phyloP scores from a whole-genome alignment of 1,140 invertebrate genomes.

The Zaprionus tsacasi region DNA sequence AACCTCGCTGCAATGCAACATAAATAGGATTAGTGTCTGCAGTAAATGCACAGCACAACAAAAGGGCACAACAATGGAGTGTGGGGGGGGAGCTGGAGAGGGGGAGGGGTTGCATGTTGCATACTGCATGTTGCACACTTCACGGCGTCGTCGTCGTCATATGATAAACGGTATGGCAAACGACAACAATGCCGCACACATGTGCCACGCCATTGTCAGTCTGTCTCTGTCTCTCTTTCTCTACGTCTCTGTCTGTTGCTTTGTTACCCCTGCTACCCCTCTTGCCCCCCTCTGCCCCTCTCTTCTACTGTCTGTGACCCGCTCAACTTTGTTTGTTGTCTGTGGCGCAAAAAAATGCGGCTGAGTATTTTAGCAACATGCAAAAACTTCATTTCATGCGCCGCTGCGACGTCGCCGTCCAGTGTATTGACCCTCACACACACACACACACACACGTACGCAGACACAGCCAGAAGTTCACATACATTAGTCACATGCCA shows the following conservation, averaged over 20 bases:
- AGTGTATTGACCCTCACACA: constrained; percentile 71
- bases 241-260: not conserved
- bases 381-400: constrained; percentile 75
- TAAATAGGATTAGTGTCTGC: constrained; percentile 83
- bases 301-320: constrained; percentile 41
- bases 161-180: constrained; percentile 69
- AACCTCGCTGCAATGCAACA: constrained; percentile 82
- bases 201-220: constrained; percentile 34
- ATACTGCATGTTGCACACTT: constrained; percentile 78
- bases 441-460: constrained; percentile 17
- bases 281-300: not conserved
- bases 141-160: constrained; percentile 65
- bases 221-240: not conserved
- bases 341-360: constrained; percentile 68
- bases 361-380: constrained; percentile 72
- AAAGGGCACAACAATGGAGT: constrained; percentile 13
- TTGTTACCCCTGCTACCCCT: constrained; percentile 10
- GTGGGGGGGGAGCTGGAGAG: not conserved
- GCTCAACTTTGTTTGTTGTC: constrained; percentile 43
- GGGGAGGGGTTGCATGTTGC: constrained; percentile 28
- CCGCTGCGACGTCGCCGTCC: constrained; percentile 54
- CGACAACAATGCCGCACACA: constrained; percentile 67
- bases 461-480: not conserved
- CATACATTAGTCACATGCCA: constrained; percentile 42
- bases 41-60: constrained; percentile 55